Base-by-base conservation (phyloP, 2,797 vertebrate genomes). In the Cyprinella venusta region DNA sequence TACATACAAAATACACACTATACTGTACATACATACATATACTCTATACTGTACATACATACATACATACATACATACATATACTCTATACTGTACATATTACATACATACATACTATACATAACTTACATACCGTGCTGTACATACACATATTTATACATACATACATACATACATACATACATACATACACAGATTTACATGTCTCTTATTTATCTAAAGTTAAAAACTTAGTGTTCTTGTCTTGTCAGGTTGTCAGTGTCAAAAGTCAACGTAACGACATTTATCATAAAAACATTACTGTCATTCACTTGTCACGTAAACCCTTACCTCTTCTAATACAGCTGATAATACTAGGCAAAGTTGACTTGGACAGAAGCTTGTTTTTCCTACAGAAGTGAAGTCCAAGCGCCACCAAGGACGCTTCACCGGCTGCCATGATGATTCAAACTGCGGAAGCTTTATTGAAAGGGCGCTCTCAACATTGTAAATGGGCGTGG, bases 381-480 rank as follows among this genome's bases (percentile, higher is more conserved):
- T 78, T 86, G 70, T 88, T 80, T 24, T 82, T 91, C 1, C 89
- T 85, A 50, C 94, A 78, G 84, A 82, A 61, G 33, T 83, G 86
- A 67, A 91, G 67, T 13, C 89, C 89, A 48, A 80, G 50, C 9
- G 92, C 89, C 89, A 90, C 90, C 94, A 93, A 95, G 93, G 95
- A 95, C 93, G 94, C 94, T 90, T 91, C 52, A 87, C 91, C 82
- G 82, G 91, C 94, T 90, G 96, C 97, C 98, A 98, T 99, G 91
- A 97, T 97, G 90, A 63, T 78, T 92, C 88, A 64, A 86, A 89
- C 85, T 63, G 2, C 5, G 8, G 65, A 64, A 95, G 90, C 93
- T 95, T 95, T 95, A 95, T 95, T 93, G n/a, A 30, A 0, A 42
- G 0, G 0, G 5, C 0, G 16, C 50, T 9, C 2, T 0, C 63